Percentiles rank a stretch among this genome's conserved stretches.
Conservation (phyloP, 2,888 invertebrate genomes). For the Litoditis marina region DNA sequence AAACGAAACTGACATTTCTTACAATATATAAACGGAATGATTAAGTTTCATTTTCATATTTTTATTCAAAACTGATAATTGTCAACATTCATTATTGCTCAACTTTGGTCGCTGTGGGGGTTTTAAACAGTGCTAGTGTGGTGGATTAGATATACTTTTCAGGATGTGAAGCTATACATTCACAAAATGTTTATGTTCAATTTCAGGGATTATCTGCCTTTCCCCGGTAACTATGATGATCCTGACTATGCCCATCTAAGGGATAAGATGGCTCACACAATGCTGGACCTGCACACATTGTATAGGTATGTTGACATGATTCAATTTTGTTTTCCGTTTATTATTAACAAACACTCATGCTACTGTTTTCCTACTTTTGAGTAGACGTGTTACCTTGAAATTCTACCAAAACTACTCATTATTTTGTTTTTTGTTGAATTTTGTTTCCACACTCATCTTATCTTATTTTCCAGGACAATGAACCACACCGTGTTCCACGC, state of each 20-base stretch:
- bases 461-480: constrained; percentile 22
- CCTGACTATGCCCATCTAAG: constrained; percentile 34
- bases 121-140: too few relatives aligned
- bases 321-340: constrained; percentile 3
- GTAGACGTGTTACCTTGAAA: not conserved
- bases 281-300: constrained; percentile 42
- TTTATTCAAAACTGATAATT: too few relatives aligned
- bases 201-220: constrained; percentile 29
- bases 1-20: too few relatives aligned
- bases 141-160: too few relatives aligned
- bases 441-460: too few relatives aligned
- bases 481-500: constrained; percentile 16
- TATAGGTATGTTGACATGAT: constrained; percentile 25
- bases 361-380: not conserved
- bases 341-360: constrained; percentile 1
- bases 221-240: constrained; percentile 29
- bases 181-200: too few relatives aligned
- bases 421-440: not conserved
- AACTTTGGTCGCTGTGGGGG: too few relatives aligned
- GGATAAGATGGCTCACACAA: constrained; percentile 43
- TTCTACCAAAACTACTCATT: not conserved
- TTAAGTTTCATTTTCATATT: too few relatives aligned
- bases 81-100: too few relatives aligned
- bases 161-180: too few relatives aligned
- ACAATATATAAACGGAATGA: too few relatives aligned